These are phyloP conservation scores for Rachycentron canadum DNA, from an alignment of 2,797 vertebrate species.

Conservation along the genomic window DNA sequence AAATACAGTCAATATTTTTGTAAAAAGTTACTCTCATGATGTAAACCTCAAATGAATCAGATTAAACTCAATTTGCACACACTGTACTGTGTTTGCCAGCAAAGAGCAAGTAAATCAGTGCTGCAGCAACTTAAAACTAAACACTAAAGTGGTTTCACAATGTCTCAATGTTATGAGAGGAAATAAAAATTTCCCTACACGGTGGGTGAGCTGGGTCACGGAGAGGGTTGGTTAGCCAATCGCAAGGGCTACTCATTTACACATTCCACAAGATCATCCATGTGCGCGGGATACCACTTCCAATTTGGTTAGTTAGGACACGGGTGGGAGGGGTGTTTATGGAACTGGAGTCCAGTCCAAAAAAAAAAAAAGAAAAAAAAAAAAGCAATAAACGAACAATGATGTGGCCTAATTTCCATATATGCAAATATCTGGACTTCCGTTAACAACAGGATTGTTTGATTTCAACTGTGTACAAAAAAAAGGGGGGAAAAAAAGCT, in stretches of 20 bases:
- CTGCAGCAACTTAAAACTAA: conserved; percentile 15
- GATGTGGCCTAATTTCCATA: conserved; percentile 81
- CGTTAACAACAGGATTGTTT: conserved; percentile 31
- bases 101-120: background rate
- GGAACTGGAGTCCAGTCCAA: conserved; percentile 51
- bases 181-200: conserved; percentile 58
- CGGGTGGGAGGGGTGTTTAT: conserved; percentile 74
- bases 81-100: conserved; percentile 39
- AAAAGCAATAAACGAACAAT: conserved; percentile 71
- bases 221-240: conserved; percentile 75
- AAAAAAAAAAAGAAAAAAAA: conserved; percentile 19
- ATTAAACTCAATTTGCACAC: conserved; percentile 15
- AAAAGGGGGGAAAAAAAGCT: background rate
- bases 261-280: conserved; percentile 84
- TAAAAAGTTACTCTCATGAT: background rate
- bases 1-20: conserved; percentile 2
- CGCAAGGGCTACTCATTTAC: conserved; percentile 83
- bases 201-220: conserved; percentile 69
- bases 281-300: conserved; percentile 82
- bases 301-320: conserved; percentile 83
- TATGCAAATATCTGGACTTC: conserved; percentile 69
- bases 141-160: conserved; percentile 52
- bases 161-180: conserved; percentile 33
- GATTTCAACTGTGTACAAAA: conserved; percentile 3
- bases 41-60: conserved; percentile 11